Percentiles rank a stretch among this genome's conserved stretches.
These are phyloP conservation scores for Caradrina kadenii DNA, from an alignment of 2,888 invertebrate species.

Conservation along the genomic window DNA sequence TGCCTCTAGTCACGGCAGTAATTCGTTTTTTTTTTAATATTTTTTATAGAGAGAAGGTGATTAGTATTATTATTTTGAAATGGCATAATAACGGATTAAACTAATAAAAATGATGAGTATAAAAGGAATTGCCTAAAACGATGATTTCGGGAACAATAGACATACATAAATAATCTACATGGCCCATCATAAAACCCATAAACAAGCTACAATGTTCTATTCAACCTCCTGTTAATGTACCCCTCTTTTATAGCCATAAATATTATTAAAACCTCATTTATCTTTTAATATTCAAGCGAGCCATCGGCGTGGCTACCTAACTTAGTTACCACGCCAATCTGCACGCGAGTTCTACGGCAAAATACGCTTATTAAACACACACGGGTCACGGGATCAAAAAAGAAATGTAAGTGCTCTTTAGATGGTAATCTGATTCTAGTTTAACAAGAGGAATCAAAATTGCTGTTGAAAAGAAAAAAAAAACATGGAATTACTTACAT, in stretches of 20 bases:
- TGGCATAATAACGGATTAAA: neutral
- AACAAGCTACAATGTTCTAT: conserved; percentile 42
- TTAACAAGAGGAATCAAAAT: neutral
- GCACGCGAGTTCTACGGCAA: conserved; percentile 22
- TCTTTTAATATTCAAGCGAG: conserved; percentile 59
- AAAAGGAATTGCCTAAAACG: neutral
- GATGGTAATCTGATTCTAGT: conserved; percentile 9
- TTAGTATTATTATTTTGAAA: no score
- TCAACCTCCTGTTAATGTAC: conserved; percentile 47
- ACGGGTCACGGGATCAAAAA: conserved; percentile 10
- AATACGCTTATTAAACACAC: conserved; percentile 37
- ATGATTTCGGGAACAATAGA: conserved; percentile 21
- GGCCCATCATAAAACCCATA: conserved; percentile 27
- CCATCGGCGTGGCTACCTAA: conserved; percentile 45
- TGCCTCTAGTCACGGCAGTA: no score
- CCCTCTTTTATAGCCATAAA: conserved; percentile 57
- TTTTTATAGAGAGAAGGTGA: no score
- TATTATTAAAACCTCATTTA: conserved; percentile 63
- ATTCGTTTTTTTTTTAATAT: no score
- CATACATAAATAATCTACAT: conserved; percentile 47
- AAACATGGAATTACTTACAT: neutral
- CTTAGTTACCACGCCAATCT: conserved; percentile 47
- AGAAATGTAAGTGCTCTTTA: neutral
- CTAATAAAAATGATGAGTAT: neutral
- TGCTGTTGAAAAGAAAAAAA: neutral